A percentile compares a stretch with the other conserved stretches of the same genome.
Conservation (phyloP, 2,797 vertebrate genomes). For the Alauda arvensis region DNA sequence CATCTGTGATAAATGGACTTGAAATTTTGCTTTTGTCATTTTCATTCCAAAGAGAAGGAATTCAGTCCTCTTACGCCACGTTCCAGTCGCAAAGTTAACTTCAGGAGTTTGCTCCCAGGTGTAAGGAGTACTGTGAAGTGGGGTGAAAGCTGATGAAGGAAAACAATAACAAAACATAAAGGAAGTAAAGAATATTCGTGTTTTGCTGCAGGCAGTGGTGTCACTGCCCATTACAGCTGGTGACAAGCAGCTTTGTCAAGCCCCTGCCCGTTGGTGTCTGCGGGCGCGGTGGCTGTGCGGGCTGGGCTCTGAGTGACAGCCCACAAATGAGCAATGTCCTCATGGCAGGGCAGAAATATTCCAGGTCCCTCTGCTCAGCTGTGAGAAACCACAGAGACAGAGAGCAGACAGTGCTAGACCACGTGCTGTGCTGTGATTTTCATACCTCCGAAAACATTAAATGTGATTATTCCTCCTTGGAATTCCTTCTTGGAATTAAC, state of each 20-base stretch:
- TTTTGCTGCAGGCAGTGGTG: constrained; percentile 12
- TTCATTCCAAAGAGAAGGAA: neutral
- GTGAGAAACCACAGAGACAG: constrained; percentile 1
- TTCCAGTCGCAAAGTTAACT: neutral
- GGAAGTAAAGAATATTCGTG: neutral
- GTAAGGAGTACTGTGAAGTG: neutral
- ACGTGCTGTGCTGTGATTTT: neutral
- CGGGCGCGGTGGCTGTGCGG: neutral
- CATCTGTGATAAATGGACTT: constrained; percentile 11
- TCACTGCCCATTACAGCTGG: neutral
- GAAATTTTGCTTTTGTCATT: constrained; percentile 11
- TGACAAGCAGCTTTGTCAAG: constrained; percentile 35
- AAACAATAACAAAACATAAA: neutral
- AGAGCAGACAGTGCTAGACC: neutral
- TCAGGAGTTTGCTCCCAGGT: neutral
- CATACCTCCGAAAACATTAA: neutral
- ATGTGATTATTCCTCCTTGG: neutral
- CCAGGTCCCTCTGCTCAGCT: neutral
- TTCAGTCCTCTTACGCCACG: neutral
- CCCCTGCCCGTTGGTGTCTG: neutral
- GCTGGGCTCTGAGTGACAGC: constrained; percentile 39
- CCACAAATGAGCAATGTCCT: constrained; percentile 50
- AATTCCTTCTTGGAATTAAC: neutral
- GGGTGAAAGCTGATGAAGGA: neutral
- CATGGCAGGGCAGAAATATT: constrained; percentile 7